Conservation (phyloP, 2,888 invertebrate species). For the Pyrrhia umbra region DNA sequence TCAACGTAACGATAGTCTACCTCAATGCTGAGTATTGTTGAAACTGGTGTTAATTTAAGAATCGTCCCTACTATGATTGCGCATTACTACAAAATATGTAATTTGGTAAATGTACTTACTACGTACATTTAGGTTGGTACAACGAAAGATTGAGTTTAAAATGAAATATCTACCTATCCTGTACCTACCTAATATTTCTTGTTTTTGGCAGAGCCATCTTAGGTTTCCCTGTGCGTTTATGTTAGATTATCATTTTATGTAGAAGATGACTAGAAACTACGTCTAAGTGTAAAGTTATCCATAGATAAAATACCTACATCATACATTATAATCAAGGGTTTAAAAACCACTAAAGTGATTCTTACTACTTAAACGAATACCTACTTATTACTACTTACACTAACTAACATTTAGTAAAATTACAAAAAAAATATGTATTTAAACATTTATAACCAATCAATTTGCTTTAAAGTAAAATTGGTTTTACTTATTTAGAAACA, state of each 20-base stretch:
- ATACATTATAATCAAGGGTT: neutral
- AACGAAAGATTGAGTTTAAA: neutral
- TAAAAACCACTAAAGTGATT: neutral
- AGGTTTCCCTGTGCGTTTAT: neutral
- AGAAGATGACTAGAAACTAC: neutral
- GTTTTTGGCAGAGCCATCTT: no score
- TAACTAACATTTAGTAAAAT: neutral
- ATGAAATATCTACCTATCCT: neutral
- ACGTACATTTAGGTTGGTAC: neutral
- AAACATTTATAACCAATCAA: conserved; percentile 6
- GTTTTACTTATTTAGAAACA: neutral
- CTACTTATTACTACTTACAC: neutral
- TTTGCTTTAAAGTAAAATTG: neutral
- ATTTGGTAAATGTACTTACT: no score
- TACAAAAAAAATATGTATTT: neutral
- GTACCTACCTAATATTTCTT: neutral
- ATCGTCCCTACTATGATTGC: neutral
- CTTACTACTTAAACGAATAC: neutral
- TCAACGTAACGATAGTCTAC: no score
- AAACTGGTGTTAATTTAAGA: neutral
- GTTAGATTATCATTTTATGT: no score
- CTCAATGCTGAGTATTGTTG: no score
- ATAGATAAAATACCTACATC: neutral
- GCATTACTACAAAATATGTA: neutral
- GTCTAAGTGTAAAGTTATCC: no score